Evolutionary conservation across 1,140 invertebrate genomes (phyloP).

Genomic region (Hyphantria cunea): DNA sequence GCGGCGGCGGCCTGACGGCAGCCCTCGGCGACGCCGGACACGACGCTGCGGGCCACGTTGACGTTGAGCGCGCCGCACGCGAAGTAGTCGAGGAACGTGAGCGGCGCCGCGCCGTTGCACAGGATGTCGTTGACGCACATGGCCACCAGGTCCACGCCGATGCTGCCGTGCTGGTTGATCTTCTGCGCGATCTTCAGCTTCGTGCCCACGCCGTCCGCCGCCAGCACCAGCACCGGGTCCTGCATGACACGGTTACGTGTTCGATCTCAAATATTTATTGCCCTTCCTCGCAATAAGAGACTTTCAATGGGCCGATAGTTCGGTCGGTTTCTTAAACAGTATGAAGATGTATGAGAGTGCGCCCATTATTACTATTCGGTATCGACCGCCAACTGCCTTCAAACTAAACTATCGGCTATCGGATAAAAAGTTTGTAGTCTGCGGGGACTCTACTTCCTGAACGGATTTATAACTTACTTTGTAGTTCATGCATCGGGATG

Average conservation of each 20-base stretch:
- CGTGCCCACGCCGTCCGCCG: slow-evolving; percentile 98
- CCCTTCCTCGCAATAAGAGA: no score
- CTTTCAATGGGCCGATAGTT: no score
- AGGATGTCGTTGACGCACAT: slow-evolving; percentile 99
- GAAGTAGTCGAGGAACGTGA: slow-evolving; percentile 98
- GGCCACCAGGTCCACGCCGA: slow-evolving; percentile 98
- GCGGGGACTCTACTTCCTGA: no score
- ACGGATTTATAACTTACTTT: no score
- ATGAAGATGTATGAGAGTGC: no score
- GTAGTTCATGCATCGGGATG: no score
- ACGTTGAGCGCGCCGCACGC: slow-evolving; percentile 93
- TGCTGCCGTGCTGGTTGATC: slow-evolving; percentile 88
- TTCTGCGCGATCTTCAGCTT: slow-evolving; percentile 96
- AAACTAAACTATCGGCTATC: no score
- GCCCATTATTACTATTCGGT: no score
- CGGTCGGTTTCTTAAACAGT: no score
- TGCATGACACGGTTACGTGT: slow-evolving; percentile 59
- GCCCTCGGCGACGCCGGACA: slow-evolving; percentile 92
- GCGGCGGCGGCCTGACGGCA: slow-evolving; percentile 92
- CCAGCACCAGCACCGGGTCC: slow-evolving; percentile 95
- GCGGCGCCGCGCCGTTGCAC: slow-evolving; percentile 95
- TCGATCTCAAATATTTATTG: no score
- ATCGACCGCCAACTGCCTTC: no score
- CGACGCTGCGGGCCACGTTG: slow-evolving; percentile 86
- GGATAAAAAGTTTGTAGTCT: no score